Evolutionary conservation across 2,113 vertebrate species (phyloP), one percentile per base, ranked within the genome.

Genomic region (Montifringilla adamsi): DNA sequence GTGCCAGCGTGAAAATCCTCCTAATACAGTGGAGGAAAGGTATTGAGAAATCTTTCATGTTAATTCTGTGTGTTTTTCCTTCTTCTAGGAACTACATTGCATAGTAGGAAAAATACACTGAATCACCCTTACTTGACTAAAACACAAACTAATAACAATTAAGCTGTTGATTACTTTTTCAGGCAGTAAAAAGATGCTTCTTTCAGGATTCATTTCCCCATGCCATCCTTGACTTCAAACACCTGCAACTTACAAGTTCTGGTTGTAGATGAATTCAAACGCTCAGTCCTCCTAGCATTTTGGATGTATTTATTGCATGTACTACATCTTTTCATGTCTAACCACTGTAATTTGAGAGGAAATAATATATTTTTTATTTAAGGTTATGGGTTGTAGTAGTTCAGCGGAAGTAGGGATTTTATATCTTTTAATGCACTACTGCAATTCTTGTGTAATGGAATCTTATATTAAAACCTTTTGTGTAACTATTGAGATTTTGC

Each of bases 331-430:
- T 93, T 79, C 44, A 35, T 82, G 50, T 82, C 78, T 91, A 80
- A 88, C 58, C 67, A 28, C 75, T 93, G 68, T 89, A 90, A 77
- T 94, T 72, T 94, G 72, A 91, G 64, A 92, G 55, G 75, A 83
- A 94, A 87, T 66, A 4, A 50, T 76, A 53, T 81, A 23, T 84
- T 60, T 94, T 59, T 52, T 88, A 82, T 87, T 93, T 75, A 77
- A 94, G 59, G 31, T 58, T 73, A 69, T 67, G 59, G 58, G 19
- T 74, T 92, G 17, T 66, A 28, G 39, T 75, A 69, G n/a, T 80
- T 87, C 50, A 18, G 59, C 43, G 66, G 62, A 79, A 90, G 46
- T 69, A 58, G 24, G 37, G 39, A 50, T 91, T 91, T 85, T 87
- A 43, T 78, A 53, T 0, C 17, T 76, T 91, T 70, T 69, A 87